A percentile compares a stretch with the other conserved stretches of the same genome.
Evolutionary conservation across 2,888 invertebrate species (phyloP).

Genomic region (Tridacna crocea): DNA sequence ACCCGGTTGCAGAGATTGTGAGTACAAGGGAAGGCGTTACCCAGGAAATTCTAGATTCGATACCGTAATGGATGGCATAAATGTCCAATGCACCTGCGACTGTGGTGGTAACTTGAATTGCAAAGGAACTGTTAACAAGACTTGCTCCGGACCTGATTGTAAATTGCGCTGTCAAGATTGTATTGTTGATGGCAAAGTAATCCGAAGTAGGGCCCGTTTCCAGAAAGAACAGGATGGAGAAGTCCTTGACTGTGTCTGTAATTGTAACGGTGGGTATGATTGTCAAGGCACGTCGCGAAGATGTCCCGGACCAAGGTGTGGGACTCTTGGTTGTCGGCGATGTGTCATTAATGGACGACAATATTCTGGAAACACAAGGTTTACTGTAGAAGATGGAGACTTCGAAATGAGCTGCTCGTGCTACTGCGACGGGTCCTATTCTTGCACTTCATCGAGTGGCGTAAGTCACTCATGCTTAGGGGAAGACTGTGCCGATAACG

Average conservation of each 20-base stretch:
- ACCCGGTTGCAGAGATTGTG: slow-evolving; percentile 45
- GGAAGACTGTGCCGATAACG: slow-evolving; percentile 45
- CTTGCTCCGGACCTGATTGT: slow-evolving; percentile 54
- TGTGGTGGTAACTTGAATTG: slow-evolving; percentile 54
- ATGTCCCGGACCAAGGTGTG: slow-evolving; percentile 62
- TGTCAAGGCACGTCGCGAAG: slow-evolving; percentile 67
- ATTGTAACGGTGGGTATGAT: slow-evolving; percentile 71
- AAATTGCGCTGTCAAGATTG: slow-evolving; percentile 5
- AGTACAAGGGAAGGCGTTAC: slow-evolving; percentile 44
- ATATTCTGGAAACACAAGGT: slow-evolving; percentile 70
- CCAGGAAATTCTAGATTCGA: slow-evolving; percentile 53
- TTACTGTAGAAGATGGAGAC: slow-evolving; percentile 66
- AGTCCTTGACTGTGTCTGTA: slow-evolving; percentile 67
- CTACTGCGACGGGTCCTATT: slow-evolving; percentile 77
- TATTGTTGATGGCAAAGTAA: slow-evolving; percentile 35
- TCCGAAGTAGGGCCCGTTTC: slow-evolving; percentile 36
- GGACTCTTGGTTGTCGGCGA: slow-evolving; percentile 61
- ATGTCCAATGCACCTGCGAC: slow-evolving; percentile 48
- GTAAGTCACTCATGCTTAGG: slow-evolving; percentile 54
- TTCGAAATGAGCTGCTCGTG: slow-evolving; percentile 71
- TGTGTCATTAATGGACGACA: slow-evolving; percentile 67
- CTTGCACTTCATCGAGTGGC: slow-evolving; percentile 69
- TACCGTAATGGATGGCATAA: slow-evolving; percentile 49
- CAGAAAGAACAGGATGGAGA: slow-evolving; percentile 36
- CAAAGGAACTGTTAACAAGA: slow-evolving; percentile 37